A percentile compares a stretch with the other conserved stretches of the same genome.
Conservation (phyloP, 2,797 vertebrate species). For the Premnoplex brunnescens region DNA sequence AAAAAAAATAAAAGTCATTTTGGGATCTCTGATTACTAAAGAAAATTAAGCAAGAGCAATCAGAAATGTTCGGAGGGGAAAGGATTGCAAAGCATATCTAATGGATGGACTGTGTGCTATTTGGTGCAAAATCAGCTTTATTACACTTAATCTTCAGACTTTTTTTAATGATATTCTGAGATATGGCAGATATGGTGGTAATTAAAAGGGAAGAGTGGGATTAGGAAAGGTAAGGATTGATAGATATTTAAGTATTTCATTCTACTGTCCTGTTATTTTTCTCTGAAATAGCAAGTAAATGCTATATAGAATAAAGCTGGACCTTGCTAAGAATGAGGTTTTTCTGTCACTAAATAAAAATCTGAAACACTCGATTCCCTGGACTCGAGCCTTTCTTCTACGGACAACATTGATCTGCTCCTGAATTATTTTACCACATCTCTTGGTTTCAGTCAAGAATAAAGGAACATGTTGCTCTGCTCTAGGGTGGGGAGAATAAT, state of each 20-base stretch:
- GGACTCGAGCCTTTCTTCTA: neutral
- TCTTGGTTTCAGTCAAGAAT: neutral
- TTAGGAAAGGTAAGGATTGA: neutral
- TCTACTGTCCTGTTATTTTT: neutral
- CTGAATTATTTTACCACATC: neutral
- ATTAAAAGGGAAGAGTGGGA: neutral
- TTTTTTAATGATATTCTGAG: neutral
- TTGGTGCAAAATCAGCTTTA: neutral
- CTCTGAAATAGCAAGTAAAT: neutral
- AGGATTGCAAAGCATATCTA: neutral
- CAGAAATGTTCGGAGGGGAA: neutral
- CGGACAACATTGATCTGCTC: neutral
- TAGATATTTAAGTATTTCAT: neutral
- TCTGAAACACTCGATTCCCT: neutral
- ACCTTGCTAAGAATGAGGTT: neutral
- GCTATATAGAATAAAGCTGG: neutral
- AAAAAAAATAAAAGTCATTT: neutral
- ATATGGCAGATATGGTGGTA: neutral
- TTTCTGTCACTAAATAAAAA: neutral
- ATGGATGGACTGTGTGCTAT: neutral
- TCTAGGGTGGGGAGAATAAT: neutral
- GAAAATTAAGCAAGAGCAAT: neutral
- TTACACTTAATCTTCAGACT: neutral
- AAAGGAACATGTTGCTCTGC: neutral
- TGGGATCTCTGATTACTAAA: neutral